Evolutionary conservation across 2,888 invertebrate genomes (phyloP).

Genomic region (Blastobasis lacticolella): DNA sequence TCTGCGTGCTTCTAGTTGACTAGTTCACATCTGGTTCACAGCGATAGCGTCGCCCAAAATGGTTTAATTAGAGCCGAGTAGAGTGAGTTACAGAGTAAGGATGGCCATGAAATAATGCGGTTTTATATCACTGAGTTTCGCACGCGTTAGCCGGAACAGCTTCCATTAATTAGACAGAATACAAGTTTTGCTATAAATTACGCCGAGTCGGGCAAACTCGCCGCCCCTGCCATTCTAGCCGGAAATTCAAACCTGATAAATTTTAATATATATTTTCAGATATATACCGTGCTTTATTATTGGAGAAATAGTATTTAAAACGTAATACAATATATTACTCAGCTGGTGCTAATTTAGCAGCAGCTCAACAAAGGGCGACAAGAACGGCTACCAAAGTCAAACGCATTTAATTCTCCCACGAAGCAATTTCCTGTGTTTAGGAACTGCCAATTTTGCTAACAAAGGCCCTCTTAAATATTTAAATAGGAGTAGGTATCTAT

Average conservation of each 20-base stretch:
- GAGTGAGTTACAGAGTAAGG: constrained; percentile 1
- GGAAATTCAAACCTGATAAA: constrained; percentile 67
- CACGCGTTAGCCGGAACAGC: constrained; percentile 49
- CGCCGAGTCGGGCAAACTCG: constrained; percentile 55
- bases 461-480: constrained; percentile 34
- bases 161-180: constrained; percentile 69
- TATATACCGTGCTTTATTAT: constrained; percentile 48
- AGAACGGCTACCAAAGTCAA: constrained; percentile 43
- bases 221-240: constrained; percentile 51
- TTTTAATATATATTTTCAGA: constrained; percentile 57
- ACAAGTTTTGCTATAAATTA: constrained; percentile 72
- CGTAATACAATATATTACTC: too few relatives aligned
- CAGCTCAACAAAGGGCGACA: constrained; percentile 43
- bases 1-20: too few relatives aligned
- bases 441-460: constrained; percentile 48
- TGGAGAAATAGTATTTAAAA: constrained; percentile 21
- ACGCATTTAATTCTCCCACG: constrained; percentile 49
- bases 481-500: constrained; percentile 1
- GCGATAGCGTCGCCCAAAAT: too few relatives aligned
- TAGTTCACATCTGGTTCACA: too few relatives aligned
- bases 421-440: constrained; percentile 44
- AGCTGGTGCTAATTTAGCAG: constrained; percentile 35
- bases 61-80: too few relatives aligned
- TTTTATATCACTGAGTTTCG: constrained; percentile 51
- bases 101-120: constrained; percentile 48